Evolutionary conservation across 1,140 invertebrate genomes (phyloP), one percentile per base, ranked within the genome.

Genomic region (Phthorimaea operculella): DNA sequence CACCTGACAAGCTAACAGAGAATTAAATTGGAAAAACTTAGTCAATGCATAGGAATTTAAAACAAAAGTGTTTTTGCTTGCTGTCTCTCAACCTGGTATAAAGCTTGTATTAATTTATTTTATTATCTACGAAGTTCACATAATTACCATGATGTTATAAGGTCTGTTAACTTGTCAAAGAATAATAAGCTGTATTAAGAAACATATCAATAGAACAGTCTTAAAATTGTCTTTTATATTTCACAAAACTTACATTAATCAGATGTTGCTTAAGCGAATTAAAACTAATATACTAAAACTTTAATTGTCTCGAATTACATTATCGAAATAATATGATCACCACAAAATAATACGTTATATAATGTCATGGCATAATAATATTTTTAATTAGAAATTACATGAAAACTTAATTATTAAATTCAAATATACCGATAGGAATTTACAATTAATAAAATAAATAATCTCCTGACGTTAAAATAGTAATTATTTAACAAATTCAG

Each of bases 401-500:
- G 57, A 70, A 63, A 61, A 60, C 39, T 48, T 45, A 28, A 57
- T 62, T 55, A 62, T 55, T 65, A 64, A 63, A 70, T 55, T 54
- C 51, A 45, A 64, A 55, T 62, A 55, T 64, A 68, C 62, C 54
- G 67, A 56, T 56, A 62, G 34, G 57, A 55, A 59, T 68, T 28
- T 70, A 69, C 47, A 62, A 68, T 59, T 42, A 56, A 73, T 55
- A 70, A 76, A 78, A 80, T 79, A 79, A 83, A 83, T 79, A 82
- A 81, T 77, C 70, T 79, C 74, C 57, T 60, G 63, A 71, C 60
- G 72, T 65, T 70, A 74, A 78, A 52, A 21, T 33, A 33, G 59
- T 73, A 72, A 72, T 63, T 72, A 51, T 49, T 74, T 79, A 79
- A 79, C 72, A 79, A 82, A 82, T 79, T 82, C 79, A 84, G 79